Evolutionary conservation across 2,113 vertebrate species (phyloP), one percentile per base, ranked within the genome.

Genomic region (Thermophis baileyi): DNA sequence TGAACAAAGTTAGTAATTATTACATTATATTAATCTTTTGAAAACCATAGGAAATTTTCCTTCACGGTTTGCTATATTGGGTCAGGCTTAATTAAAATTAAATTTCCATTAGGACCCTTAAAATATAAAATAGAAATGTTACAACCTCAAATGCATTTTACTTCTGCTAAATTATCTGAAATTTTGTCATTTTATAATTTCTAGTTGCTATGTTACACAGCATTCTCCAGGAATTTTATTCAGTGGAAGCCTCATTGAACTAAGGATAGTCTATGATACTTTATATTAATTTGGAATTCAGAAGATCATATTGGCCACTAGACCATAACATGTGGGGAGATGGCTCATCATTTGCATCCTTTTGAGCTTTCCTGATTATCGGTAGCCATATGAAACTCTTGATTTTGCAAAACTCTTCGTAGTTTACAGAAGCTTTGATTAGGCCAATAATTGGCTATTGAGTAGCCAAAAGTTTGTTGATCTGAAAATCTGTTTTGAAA

Each of bases 71-170:
- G n/a, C 90, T 93, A 86, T 85, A 93, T 94, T 74, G 89, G 85
- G 51, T 93, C 49, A 94, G 90, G 93, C 88, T 95, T 94, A 96
- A 97, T 95, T 94, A 90, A 94, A 85, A 91, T 57, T 53, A 2
- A 40, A 54, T 95, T 96, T 94, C 95, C 89, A 50, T n/a, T 90
- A 94, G 92, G 87, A 95, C 87, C 60, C 74, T 93, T 93, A 93
- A 89, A 69, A 86, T 25, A 69, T 44, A 55, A 92, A 81, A 91
- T 20, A 85, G 63, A 89, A 94, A 81, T 10, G 9, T 9, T 35
- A 85, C 8, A 87, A 87, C 0, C 0, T 51, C 10, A 89, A 81
- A 46, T 1, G 24, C 2, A 8, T n/a, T 81, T n/a, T 7, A 54
- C 18, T 44, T 55, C 8, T 8, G 30, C 46, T 35, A 35, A 92